Conservation (phyloP, 2,888 invertebrate species). For the Philopedon plagiatum region DNA sequence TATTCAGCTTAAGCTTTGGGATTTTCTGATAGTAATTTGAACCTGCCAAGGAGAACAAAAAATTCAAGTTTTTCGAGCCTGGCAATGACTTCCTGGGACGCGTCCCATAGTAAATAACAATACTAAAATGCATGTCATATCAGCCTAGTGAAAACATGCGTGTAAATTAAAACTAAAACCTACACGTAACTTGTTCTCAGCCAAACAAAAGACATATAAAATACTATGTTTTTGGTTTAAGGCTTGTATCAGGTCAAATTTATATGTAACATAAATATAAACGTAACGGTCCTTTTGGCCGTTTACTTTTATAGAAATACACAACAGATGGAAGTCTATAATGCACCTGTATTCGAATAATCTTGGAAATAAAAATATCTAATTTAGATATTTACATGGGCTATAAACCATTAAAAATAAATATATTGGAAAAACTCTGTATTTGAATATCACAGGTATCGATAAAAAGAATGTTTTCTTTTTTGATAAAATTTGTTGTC, state of each 20-base stretch:
- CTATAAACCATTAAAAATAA: neutral
- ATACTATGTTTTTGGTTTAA: constrained; percentile 7
- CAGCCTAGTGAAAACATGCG: constrained; percentile 3
- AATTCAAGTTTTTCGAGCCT: no score
- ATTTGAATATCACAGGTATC: no score
- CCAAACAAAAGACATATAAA: constrained; percentile 17
- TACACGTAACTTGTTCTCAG: constrained; percentile 17
- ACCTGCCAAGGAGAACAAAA: no score
- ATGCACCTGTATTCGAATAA: constrained; percentile 12
- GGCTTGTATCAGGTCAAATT: constrained; percentile 25
- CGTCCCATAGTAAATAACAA: no score
- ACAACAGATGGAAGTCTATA: constrained; percentile 11
- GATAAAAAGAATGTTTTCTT: no score
- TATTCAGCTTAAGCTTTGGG: no score
- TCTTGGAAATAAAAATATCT: neutral
- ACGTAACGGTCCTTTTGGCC: constrained; percentile 28
- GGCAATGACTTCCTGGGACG: no score
- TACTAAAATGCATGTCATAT: neutral
- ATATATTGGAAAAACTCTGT: no score
- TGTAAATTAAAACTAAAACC: constrained; percentile 31
- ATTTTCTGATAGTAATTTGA: no score
- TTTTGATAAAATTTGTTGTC: no score
- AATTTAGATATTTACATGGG: constrained; percentile 3
- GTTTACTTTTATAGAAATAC: no score
- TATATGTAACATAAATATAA: constrained; percentile 33